phyloP scores from a whole-genome alignment of 2,113 vertebrate species.

The Tretioscincus oriximinensis region DNA sequence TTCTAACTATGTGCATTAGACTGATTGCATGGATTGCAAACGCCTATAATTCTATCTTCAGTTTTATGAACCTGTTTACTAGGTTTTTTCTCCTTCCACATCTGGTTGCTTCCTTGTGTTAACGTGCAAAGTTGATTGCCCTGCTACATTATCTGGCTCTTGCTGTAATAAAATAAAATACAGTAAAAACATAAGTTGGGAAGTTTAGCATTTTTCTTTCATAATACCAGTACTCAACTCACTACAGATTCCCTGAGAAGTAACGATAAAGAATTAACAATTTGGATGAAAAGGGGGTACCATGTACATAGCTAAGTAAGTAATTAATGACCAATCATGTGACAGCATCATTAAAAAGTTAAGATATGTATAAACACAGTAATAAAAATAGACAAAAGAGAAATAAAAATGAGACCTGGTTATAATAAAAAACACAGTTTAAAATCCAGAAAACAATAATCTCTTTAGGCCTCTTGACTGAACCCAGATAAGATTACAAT shows the following conservation, averaged over 20 bases:
- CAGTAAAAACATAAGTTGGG: not conserved
- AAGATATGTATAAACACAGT: too few species aligned
- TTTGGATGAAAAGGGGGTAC: not conserved
- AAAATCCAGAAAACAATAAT: too few species aligned
- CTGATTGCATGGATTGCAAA: not conserved
- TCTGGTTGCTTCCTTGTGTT: not conserved
- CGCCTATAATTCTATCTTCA: not conserved
- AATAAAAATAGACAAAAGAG: too few species aligned
- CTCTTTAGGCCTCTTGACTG: too few species aligned
- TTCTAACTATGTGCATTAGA: not conserved
- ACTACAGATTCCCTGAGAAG: not conserved
- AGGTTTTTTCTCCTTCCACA: not conserved
- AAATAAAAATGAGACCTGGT: too few species aligned
- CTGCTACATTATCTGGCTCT: not conserved
- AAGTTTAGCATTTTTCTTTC: not conserved
- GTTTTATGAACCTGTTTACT: constrained; percentile 1
- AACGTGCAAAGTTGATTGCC: not conserved
- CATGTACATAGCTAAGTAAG: not conserved
- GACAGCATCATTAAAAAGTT: too few species aligned
- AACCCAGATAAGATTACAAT: too few species aligned
- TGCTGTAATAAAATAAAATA: not conserved
- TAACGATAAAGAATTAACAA: not conserved
- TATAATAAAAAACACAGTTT: too few species aligned
- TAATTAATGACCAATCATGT: not conserved
- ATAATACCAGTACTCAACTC: not conserved